Evolutionary conservation across 2,797 vertebrate species (phyloP), one percentile per base, ranked within the genome.

Genomic region (Yasuhikotakia modesta): DNA sequence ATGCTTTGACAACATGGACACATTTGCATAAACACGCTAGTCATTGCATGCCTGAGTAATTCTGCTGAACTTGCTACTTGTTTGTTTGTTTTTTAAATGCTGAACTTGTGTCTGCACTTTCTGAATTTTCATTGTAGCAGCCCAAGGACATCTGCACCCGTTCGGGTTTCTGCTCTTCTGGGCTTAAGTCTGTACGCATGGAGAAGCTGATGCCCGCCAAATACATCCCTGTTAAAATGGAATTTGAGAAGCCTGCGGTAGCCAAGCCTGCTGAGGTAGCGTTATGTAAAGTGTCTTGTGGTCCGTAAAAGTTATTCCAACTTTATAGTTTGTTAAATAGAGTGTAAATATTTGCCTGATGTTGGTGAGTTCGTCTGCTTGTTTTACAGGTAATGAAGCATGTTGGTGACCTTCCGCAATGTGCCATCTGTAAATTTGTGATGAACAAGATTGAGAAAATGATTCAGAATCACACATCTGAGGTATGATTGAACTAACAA

Each of bases 371-470:
- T 39, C 2, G 7, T 45, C 1, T 60, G 2, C 69, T 39, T 80
- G 24, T 73, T 78, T 86, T 6, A 52, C 78, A 93, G 93, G 73
- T 69, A 12, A 81, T 92, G 86, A 88, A 92, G 66, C 88, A 74
- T 57, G 88, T 88, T 19, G 87, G 79, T 4, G 82, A 87, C 0
- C 85, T 90, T 5, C 90, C 95, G 0, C 3, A 86, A 4, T 99
- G 98, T 82, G 88, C 92, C 70, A 77, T 96, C 70, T 99, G 98
- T 32, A 92, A 97, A 83, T 93, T 90, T 73, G 89, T 96, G 86
- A 94, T 98, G 90, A 92, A 94, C 79, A 88, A 97, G 88, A n/a
- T 98, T 82, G 92, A 94, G 61, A 8, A 24, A 0, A 86, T 94
- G 83, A 64, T 99, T 70, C 76, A 94, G 84, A 92, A 91, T 87